Conservation (phyloP, 1,140 invertebrate species). For the Drosophila mayri region DNA sequence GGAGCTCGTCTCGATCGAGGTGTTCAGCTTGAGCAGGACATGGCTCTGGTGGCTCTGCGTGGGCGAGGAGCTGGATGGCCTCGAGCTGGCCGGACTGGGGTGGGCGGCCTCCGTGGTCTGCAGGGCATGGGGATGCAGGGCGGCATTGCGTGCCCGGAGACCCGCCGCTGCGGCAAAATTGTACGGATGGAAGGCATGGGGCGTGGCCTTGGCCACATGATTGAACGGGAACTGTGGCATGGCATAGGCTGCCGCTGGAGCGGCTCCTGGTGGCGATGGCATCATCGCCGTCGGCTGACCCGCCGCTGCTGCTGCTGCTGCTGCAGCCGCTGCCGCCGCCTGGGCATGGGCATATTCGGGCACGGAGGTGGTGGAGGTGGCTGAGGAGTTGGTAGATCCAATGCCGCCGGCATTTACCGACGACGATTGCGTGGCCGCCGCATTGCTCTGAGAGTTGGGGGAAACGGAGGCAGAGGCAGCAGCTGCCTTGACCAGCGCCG, state of each 20-base stretch:
- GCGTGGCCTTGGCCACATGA: slow-evolving; percentile 84
- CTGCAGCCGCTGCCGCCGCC: slow-evolving; percentile 55
- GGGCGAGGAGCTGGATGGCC: slow-evolving; percentile 86
- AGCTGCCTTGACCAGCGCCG: slow-evolving; percentile 87
- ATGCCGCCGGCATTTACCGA: background rate
- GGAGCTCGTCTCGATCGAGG: slow-evolving; percentile 87
- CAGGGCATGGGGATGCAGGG: slow-evolving; percentile 57
- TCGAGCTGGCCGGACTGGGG: slow-evolving; percentile 86
- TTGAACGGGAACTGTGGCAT: slow-evolving; percentile 86
- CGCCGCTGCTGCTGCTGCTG: slow-evolving; percentile 29
- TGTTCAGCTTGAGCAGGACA: slow-evolving; percentile 85
- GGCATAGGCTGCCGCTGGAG: slow-evolving; percentile 63
- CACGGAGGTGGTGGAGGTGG: slow-evolving; percentile 22
- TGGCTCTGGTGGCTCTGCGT: slow-evolving; percentile 82
- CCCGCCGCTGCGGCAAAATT: slow-evolving; percentile 79
- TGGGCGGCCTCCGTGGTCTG: slow-evolving; percentile 56
- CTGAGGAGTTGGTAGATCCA: background rate
- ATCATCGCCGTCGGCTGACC: slow-evolving; percentile 63
- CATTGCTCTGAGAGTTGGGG: slow-evolving; percentile 35
- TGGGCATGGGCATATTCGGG: slow-evolving; percentile 39
- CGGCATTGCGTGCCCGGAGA: slow-evolving; percentile 77
- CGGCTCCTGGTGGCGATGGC: slow-evolving; percentile 85
- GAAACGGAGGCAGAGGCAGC: slow-evolving; percentile 34
- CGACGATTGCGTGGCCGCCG: slow-evolving; percentile 63
- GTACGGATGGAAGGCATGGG: slow-evolving; percentile 82